phyloP scores from a whole-genome alignment of 2,888 invertebrate genomes.

The Apomyelois bistriatella region DNA sequence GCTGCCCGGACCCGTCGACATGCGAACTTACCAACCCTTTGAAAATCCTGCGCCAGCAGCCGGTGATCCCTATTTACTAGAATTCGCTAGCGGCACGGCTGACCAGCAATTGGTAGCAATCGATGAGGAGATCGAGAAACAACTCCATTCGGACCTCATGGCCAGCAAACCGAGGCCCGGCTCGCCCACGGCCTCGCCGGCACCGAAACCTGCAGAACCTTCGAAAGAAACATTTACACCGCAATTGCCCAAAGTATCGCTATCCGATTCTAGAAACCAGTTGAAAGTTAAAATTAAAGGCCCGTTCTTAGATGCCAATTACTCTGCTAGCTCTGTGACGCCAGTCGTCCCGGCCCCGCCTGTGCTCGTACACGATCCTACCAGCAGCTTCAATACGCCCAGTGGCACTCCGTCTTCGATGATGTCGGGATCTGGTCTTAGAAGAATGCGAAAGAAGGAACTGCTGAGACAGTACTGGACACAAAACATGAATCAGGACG shows the following conservation, averaged over 20 bases:
- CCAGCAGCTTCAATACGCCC: slow-evolving; percentile 58
- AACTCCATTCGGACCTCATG: slow-evolving; percentile 84
- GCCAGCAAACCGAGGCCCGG: slow-evolving; percentile 73
- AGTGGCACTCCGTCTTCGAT: slow-evolving; percentile 62
- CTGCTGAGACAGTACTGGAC: slow-evolving; percentile 89
- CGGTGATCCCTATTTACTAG: slow-evolving; percentile 80
- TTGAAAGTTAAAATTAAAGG: slow-evolving; percentile 95
- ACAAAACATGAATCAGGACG: slow-evolving; percentile 92
- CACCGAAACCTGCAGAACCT: slow-evolving; percentile 35
- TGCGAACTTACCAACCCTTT: slow-evolving; percentile 89
- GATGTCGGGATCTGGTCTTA: slow-evolving; percentile 83
- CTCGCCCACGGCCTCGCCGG: slow-evolving; percentile 34
- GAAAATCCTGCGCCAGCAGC: slow-evolving; percentile 78
- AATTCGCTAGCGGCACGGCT: slow-evolving; percentile 84
- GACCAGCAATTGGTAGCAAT: slow-evolving; percentile 86
- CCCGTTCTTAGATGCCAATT: slow-evolving; percentile 88
- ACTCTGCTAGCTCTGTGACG: slow-evolving; percentile 82
- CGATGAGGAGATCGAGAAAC: slow-evolving; percentile 89
- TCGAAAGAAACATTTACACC: slow-evolving; percentile 45
- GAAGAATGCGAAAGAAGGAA: slow-evolving; percentile 95
- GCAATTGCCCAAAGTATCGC: slow-evolving; percentile 83
- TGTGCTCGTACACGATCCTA: slow-evolving; percentile 52
- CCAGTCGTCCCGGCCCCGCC: slow-evolving; percentile 77
- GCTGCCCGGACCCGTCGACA: slow-evolving; percentile 92
- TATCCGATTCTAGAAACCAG: slow-evolving; percentile 91